These are phyloP conservation scores for Hymenopus coronatus DNA, from an alignment of 2,888 invertebrate species.

Conservation along the genomic window DNA sequence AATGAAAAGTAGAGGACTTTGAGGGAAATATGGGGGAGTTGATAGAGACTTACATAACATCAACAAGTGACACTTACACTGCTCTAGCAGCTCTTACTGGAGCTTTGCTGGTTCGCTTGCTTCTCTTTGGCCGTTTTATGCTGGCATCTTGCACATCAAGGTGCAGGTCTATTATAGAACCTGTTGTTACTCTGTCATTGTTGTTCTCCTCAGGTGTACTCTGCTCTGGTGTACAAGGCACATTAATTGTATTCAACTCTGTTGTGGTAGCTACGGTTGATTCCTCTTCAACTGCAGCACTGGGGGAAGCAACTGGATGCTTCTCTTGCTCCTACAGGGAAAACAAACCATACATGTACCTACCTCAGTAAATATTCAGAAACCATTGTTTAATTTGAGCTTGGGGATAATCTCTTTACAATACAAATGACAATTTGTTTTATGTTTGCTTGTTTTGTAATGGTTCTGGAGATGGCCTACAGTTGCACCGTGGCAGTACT, in stretches of 20 bases:
- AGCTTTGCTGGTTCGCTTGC: background rate
- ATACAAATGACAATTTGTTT: too few species aligned
- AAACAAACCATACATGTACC: too few species aligned
- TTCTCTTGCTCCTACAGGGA: background rate
- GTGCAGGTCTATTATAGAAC: constrained; percentile 2
- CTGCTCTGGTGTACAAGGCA: background rate
- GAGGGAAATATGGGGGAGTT: too few species aligned
- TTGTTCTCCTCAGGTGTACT: background rate
- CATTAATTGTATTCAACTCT: background rate
- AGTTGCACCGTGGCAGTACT: too few species aligned
- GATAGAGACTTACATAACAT: too few species aligned
- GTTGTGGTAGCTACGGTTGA: background rate
- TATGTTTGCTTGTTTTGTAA: too few species aligned
- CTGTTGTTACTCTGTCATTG: background rate
- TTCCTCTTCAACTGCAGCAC: background rate
- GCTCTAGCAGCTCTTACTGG: background rate
- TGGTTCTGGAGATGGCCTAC: too few species aligned
- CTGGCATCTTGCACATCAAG: background rate
- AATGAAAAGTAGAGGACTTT: too few species aligned
- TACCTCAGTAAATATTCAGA: too few species aligned
- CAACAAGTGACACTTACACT: constrained; percentile 7
- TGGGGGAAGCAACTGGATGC: background rate
- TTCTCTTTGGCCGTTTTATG: background rate
- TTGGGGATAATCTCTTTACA: too few species aligned
- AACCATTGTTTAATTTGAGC: too few species aligned